These are phyloP conservation scores for Coenobita brevimanus DNA, from an alignment of 1,140 invertebrate species.

Conservation along the genomic window DNA sequence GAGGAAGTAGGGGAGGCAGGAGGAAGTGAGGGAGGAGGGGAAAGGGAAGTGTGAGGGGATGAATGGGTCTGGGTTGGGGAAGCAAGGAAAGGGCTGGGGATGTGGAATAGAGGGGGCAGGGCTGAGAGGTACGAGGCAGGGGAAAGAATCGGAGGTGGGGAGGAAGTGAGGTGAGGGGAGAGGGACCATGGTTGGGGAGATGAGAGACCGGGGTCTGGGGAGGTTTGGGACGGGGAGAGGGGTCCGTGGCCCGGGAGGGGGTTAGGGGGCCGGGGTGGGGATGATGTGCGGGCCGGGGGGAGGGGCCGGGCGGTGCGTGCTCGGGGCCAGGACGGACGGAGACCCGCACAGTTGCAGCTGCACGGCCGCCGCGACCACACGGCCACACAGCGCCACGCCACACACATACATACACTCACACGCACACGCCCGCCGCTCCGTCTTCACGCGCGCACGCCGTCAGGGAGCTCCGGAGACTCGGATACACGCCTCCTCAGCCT, in stretches of 20 bases:
- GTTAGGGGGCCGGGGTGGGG: background rate
- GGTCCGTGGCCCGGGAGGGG: constrained; percentile 14
- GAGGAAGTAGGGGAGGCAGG: too few species aligned
- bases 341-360: constrained; percentile 65
- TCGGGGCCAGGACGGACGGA: constrained; percentile 27
- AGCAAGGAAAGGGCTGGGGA: too few species aligned
- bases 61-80: too few species aligned
- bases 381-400: constrained; percentile 41
- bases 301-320: background rate
- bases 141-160: too few species aligned
- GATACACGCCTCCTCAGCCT: constrained; percentile 17
- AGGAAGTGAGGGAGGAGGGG: too few species aligned
- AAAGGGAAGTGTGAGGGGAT: too few species aligned
- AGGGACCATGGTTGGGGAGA: too few species aligned
- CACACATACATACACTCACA: too few species aligned
- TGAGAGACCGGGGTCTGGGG: background rate
- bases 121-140: too few species aligned
- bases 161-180: too few species aligned
- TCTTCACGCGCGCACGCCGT: background rate
- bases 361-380: constrained; percentile 55
- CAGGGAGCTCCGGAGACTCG: constrained; percentile 40
- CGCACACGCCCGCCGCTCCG: constrained; percentile 47
- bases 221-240: background rate
- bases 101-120: too few species aligned
- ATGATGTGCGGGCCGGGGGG: background rate